Base-by-base conservation (phyloP, 1,140 invertebrate genomes). In the Dendroctonus valens region DNA sequence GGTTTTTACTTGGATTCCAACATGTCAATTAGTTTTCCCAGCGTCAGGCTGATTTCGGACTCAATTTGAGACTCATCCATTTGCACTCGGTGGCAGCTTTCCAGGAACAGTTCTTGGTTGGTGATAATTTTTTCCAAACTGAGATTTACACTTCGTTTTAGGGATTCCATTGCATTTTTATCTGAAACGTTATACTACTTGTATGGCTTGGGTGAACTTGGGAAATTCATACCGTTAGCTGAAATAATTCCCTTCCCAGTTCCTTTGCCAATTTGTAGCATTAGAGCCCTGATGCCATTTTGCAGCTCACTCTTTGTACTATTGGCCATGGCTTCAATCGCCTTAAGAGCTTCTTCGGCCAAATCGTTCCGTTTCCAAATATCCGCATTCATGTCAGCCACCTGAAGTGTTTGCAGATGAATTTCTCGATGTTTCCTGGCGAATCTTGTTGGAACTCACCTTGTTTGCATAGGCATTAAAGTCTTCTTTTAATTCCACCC, bases 31-130 rank as follows among this genome's bases (percentile, higher is more conserved):
- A 87, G 75, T 78, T 83, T 84, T 59, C 84, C 81, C 41, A 87
- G 70, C 39, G 85, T 80, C 50, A 81, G 78, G 7, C 83, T 80
- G 5, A 87, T 80, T 70, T 83, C 80, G 5, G 76, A 79, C 69
- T 83, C 81, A 6, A 83, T 72, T 68, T 80, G 76, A 1, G 83
- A 81, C 66, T 86, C 85, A 70, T 86, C 82, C 49, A 81, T 79
- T 70, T 86, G 84, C 37, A 85, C 81, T 44, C 81, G 74, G 71
- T 85, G 82, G 72, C 84, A 86, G 11, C 82, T 83, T 70, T 85
- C 82, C 38, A 85, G 74, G 71, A 86, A 86, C 52, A 81, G 77
- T 59, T 84, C 83, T 74, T 87, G 85, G 14, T 80, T 78, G 7
- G 82, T 75, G 15, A 85, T 72, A 11, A 86, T 76, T 69, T 81